These are phyloP conservation scores for Sinhomidia bicolor DNA, from an alignment of 2,888 invertebrate species.

Conservation along the genomic window DNA sequence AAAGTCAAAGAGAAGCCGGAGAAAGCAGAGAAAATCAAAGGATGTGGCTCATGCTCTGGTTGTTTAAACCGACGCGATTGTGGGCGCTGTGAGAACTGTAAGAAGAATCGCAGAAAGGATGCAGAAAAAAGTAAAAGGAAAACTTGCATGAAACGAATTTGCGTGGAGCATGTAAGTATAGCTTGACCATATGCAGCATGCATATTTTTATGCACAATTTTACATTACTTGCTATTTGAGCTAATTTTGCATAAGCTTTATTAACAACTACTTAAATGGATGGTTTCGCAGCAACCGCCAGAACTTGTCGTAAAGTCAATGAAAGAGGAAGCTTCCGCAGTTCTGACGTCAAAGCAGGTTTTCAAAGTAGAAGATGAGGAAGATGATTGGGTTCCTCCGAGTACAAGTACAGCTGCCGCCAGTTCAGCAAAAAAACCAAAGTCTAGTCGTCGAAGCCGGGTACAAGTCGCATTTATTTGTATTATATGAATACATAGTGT, in stretches of 20 bases:
- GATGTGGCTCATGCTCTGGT: slow-evolving; percentile 89
- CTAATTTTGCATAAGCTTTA: too few species aligned
- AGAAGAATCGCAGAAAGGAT: slow-evolving; percentile 79
- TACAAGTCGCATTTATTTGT: slow-evolving; percentile 12
- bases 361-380: slow-evolving; percentile 77
- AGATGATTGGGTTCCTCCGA: slow-evolving; percentile 77
- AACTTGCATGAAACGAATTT: slow-evolving; percentile 60
- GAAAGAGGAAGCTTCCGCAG: slow-evolving; percentile 51
- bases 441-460: slow-evolving; percentile 48
- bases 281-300: background rate
- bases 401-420: background rate
- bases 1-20: slow-evolving; percentile 81
- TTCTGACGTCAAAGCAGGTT: slow-evolving; percentile 40
- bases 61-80: slow-evolving; percentile 88
- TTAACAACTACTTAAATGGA: too few species aligned
- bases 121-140: slow-evolving; percentile 60
- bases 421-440: slow-evolving; percentile 43
- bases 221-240: too few species aligned
- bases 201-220: too few species aligned
- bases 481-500: too few species aligned
- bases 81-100: slow-evolving; percentile 87
- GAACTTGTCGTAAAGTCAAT: slow-evolving; percentile 31
- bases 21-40: slow-evolving; percentile 81
- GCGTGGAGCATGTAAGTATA: slow-evolving; percentile 55
- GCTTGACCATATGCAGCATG: too few species aligned